phyloP scores from a whole-genome alignment of 2,113 vertebrate genomes.

The Channa argus region DNA sequence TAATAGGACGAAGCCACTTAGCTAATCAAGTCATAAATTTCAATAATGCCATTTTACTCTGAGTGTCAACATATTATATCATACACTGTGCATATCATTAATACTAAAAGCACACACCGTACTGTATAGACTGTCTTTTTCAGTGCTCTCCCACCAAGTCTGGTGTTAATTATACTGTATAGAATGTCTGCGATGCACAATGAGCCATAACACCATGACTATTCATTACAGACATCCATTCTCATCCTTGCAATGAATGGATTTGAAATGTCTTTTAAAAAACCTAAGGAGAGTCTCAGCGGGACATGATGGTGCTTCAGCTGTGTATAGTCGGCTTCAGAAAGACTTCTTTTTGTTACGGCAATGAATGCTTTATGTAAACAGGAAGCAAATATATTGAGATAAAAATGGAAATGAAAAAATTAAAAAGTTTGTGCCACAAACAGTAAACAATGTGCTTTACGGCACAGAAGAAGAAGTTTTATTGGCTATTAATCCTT shows the following conservation, averaged over 20 bases:
- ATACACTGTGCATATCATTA: constrained; percentile 9
- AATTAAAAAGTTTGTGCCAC: too few relatives aligned
- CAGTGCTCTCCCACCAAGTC: neutral
- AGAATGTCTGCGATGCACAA: neutral
- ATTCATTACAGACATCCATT: constrained; percentile 22
- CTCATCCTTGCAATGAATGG: neutral
- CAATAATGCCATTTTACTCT: neutral
- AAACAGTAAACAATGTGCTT: too few relatives aligned
- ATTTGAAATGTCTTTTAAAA: constrained; percentile 9
- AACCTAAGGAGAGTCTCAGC: neutral
- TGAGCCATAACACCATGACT: neutral
- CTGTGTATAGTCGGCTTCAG: too few relatives aligned
- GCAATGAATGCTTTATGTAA: too few relatives aligned
- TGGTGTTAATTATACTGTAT: neutral
- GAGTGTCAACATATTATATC: constrained; percentile 4
- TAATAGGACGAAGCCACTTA: neutral
- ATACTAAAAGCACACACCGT: constrained; percentile 11
- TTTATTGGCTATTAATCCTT: too few relatives aligned
- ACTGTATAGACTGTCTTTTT: neutral
- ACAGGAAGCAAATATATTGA: too few relatives aligned
- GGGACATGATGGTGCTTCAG: too few relatives aligned
- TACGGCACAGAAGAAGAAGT: too few relatives aligned
- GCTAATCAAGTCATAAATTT: neutral
- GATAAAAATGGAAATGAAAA: too few relatives aligned
- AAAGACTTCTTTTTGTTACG: too few relatives aligned